These are phyloP conservation scores for Telenomus remus DNA, from an alignment of 1,140 invertebrate species.

Conservation along the genomic window DNA sequence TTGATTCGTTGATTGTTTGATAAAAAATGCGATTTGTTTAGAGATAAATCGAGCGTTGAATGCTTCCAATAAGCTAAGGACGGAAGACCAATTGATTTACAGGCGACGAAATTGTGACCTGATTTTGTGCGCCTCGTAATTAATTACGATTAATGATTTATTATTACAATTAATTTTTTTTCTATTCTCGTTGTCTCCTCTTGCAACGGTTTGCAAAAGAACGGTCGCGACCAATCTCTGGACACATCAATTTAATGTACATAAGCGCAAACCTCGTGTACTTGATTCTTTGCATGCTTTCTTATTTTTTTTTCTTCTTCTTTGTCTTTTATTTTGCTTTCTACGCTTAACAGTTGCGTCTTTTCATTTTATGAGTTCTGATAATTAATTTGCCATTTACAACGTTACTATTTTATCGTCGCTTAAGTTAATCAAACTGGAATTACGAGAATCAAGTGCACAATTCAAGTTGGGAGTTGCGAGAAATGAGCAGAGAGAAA, in stretches of 20 bases:
- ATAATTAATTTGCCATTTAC: conserved; percentile 32
- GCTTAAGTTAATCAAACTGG: conserved; percentile 36
- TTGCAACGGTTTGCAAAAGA: too few relatives aligned
- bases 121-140: too few relatives aligned
- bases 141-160: too few relatives aligned
- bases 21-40: conserved; percentile 43
- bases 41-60: conserved; percentile 45
- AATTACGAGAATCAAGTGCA: conserved; percentile 51
- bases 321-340: conserved; percentile 32
- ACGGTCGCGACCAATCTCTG: background rate
- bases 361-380: conserved; percentile 6
- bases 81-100: conserved; percentile 22
- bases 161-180: background rate
- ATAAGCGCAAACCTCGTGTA: conserved; percentile 60
- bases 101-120: background rate
- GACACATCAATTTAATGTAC: conserved; percentile 57
- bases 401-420: conserved; percentile 28
- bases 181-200: conserved; percentile 5
- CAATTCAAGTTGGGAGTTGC: conserved; percentile 21
- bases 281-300: conserved; percentile 58
- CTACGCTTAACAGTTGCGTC: conserved; percentile 1
- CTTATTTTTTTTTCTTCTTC: conserved; percentile 1
- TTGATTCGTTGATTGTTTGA: conserved; percentile 53
- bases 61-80: conserved; percentile 48
- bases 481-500: conserved; percentile 16